Evolutionary conservation across 2,888 invertebrate species (phyloP), one percentile per base, ranked within the genome.

Genomic region (Protonemura montana): DNA sequence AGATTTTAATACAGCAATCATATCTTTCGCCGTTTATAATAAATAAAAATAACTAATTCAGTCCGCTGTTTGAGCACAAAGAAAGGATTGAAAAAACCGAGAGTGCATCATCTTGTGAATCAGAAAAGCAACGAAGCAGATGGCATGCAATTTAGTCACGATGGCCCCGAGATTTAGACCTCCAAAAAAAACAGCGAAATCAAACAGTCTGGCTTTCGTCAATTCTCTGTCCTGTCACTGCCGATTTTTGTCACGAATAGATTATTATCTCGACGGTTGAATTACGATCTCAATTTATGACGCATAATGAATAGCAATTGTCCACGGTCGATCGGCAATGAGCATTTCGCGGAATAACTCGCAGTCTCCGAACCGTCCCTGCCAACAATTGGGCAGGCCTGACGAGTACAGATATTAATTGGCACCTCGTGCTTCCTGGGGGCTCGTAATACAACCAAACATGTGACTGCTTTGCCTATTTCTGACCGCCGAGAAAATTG

Each of bases 71-170:
- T 59, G 59, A 59, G 59, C 59, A 59, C 59, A 59, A 59, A 59
- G 59, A 59, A 59, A 59, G 59, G 59, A 59, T 59, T 10, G 16
- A n/a, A 59, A 59, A 59, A 59, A 35, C 7, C 13, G 59, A 59
- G 59, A 59, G 59, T 59, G 59, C 59, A 59, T 59, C 59, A 59
- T 59, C 59, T 21, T 59, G 13, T 59, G 59, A 59, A 59, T 59
- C 59, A 59, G 59, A 59, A 59, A 59, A 10, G 13, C 59, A 59
- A 59, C 59, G 6, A 21, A 59, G 59, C 59, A 59, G 59, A 59
- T 59, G 59, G 59, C 59, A 59, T 59, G n/a, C n/a, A 59, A 59
- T 59, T 59, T 59, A 59, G 59, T 21, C 59, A 59, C 59, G 59
- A 59, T 13, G 59, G 59, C 59, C 3, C 16, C 59, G 59, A 59